These are phyloP conservation scores for Trilocha varians DNA, from an alignment of 2,888 invertebrate genomes.

Conservation along the genomic window DNA sequence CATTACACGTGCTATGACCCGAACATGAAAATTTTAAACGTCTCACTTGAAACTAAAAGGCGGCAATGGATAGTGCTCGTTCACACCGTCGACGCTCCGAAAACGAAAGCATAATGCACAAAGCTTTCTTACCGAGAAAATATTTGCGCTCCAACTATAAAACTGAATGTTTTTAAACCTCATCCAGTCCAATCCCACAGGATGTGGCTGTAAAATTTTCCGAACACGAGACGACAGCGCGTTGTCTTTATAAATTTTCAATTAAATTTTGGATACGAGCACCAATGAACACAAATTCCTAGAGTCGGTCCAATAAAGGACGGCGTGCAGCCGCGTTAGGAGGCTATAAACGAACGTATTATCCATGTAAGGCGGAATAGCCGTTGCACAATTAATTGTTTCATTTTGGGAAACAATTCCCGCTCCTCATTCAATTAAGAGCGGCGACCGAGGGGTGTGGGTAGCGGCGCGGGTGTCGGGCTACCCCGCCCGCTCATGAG, in stretches of 20 bases:
- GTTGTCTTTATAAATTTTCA: slow-evolving; percentile 37
- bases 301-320: slow-evolving; percentile 72
- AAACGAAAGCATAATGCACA: slow-evolving; percentile 24
- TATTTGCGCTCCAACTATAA: slow-evolving; percentile 32
- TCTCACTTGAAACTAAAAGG: slow-evolving; percentile 49
- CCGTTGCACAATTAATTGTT: slow-evolving; percentile 75
- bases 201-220: slow-evolving; percentile 51
- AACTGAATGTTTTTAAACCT: slow-evolving; percentile 42
- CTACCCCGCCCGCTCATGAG: slow-evolving; percentile 62
- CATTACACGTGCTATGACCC: slow-evolving; percentile 65
- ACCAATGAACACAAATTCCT: slow-evolving; percentile 71
- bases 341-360: slow-evolving; percentile 73
- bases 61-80: slow-evolving; percentile 23
- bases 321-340: slow-evolving; percentile 72
- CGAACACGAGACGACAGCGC: slow-evolving; percentile 1
- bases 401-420: slow-evolving; percentile 75
- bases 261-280: slow-evolving; percentile 71
- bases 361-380: slow-evolving; percentile 74
- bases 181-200: slow-evolving; percentile 40
- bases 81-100: slow-evolving; percentile 21
- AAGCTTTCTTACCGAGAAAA: slow-evolving; percentile 28
- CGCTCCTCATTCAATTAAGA: slow-evolving; percentile 75
- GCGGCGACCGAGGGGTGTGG: slow-evolving; percentile 61
- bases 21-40: slow-evolving; percentile 69
- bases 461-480: slow-evolving; percentile 26